Evolutionary conservation across 2,888 invertebrate species (phyloP).

Genomic region (Apantesis nais): DNA sequence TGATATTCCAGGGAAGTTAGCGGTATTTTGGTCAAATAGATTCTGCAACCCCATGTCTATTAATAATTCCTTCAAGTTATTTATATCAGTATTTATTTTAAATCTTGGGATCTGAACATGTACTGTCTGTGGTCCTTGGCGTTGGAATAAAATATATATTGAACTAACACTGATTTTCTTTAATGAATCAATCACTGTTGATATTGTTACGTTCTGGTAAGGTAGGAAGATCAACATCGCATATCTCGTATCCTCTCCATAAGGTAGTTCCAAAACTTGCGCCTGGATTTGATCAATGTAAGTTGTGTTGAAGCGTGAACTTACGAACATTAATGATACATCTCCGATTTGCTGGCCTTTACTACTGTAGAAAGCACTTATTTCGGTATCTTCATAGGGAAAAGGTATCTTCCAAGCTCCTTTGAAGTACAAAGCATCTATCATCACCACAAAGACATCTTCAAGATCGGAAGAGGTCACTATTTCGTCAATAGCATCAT

Average conservation of each 20-base stretch:
- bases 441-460: conserved; percentile 56
- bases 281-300: conserved; percentile 55
- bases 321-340: conserved; percentile 67
- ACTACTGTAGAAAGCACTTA: conserved; percentile 64
- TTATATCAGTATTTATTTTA: conserved; percentile 79
- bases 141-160: conserved; percentile 73
- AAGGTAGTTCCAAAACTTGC: conserved; percentile 69
- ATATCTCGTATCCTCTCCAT: conserved; percentile 69
- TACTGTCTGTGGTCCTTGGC: conserved; percentile 69
- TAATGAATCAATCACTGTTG: conserved; percentile 80
- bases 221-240: conserved; percentile 89
- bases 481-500: conserved; percentile 67
- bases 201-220: conserved; percentile 66
- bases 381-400: conserved; percentile 58
- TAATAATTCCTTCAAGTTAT: conserved; percentile 75
- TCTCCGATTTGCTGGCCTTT: conserved; percentile 60
- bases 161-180: conserved; percentile 71
- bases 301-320: conserved; percentile 52
- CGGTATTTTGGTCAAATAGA: conserved; percentile 62
- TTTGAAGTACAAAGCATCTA: conserved; percentile 75
- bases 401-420: conserved; percentile 68
- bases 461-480: conserved; percentile 63
- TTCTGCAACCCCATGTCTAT: conserved; percentile 70
- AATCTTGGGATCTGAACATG: conserved; percentile 87
- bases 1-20: conserved; percentile 64